Percentiles rank a stretch among this genome's conserved stretches.
Evolutionary conservation across 1,140 invertebrate genomes (phyloP).

Genomic region (Brachystomella parvula): DNA sequence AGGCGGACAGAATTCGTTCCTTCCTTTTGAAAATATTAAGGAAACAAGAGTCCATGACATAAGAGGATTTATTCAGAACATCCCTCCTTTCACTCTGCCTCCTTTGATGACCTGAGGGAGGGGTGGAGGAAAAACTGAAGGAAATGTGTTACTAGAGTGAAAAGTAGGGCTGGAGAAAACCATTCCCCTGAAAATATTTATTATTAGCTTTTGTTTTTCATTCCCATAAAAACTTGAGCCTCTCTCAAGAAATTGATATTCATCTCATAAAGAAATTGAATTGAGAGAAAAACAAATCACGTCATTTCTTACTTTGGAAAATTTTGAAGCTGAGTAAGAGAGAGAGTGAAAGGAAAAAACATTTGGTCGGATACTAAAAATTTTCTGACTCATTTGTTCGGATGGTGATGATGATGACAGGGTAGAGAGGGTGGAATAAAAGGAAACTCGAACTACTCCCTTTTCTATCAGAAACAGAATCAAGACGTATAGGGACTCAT

Average conservation of each 20-base stretch:
- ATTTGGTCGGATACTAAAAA: slow-evolving; percentile 10
- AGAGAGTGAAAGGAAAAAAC: not conserved
- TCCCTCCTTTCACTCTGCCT: too few species aligned
- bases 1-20: too few species aligned
- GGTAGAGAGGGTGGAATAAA: not conserved
- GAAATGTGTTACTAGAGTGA: too few species aligned
- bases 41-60: too few species aligned
- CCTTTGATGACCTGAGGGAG: too few species aligned
- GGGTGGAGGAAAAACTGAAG: too few species aligned
- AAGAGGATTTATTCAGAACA: too few species aligned
- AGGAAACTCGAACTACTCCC: not conserved
- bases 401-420: slow-evolving; percentile 8
- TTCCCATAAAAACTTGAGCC: not conserved
- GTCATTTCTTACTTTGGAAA: not conserved
- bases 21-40: too few species aligned
- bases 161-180: not conserved
- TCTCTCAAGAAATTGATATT: not conserved
- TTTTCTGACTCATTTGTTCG: slow-evolving; percentile 8
- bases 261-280: slow-evolving; percentile 7
- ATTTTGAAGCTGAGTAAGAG: too few species aligned
- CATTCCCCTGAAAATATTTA: not conserved
- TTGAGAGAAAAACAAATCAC: not conserved
- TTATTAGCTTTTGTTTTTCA: not conserved
- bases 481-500: slow-evolving; percentile 5
- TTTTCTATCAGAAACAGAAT: not conserved